Conservation (phyloP, 2,888 invertebrate genomes). For the Acronicta alni region DNA sequence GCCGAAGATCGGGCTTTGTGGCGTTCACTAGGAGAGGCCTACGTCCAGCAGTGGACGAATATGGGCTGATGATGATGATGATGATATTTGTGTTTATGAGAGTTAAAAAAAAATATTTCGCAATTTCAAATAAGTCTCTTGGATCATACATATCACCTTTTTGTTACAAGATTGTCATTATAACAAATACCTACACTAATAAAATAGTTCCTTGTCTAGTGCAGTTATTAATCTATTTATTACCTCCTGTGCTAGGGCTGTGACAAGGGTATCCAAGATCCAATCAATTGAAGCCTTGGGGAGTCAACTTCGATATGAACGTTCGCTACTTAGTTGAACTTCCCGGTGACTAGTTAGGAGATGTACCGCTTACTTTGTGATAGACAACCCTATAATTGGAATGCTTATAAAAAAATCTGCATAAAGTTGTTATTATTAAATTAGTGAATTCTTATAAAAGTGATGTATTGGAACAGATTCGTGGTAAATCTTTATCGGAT, state of each 20-base stretch:
- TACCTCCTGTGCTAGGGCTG: constrained; percentile 16
- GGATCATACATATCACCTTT: too few species aligned
- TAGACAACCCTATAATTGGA: constrained; percentile 1
- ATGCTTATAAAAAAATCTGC: neutral
- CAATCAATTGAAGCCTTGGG: constrained; percentile 33
- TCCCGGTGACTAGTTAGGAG: constrained; percentile 8
- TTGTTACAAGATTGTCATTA: too few species aligned
- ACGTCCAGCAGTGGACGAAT: too few species aligned
- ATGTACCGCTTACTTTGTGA: constrained; percentile 10
- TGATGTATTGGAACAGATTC: neutral
- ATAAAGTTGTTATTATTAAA: too few species aligned
- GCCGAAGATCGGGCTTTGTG: too few species aligned
- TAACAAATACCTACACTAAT: too few species aligned
- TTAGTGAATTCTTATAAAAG: neutral
- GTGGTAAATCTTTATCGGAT: neutral
- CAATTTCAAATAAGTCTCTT: too few species aligned
- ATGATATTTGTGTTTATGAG: too few species aligned
- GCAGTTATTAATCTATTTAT: constrained; percentile 30
- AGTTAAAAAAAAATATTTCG: too few species aligned
- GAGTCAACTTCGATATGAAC: constrained; percentile 18
- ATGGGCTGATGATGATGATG: too few species aligned
- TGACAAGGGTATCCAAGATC: constrained; percentile 33
- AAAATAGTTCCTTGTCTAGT: too few species aligned
- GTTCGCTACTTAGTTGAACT: constrained; percentile 22
- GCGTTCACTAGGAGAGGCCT: too few species aligned